These are phyloP conservation scores for Dasyprocta punctata DNA, from an alignment of 2,113 vertebrate genomes.

Conservation along the genomic window DNA sequence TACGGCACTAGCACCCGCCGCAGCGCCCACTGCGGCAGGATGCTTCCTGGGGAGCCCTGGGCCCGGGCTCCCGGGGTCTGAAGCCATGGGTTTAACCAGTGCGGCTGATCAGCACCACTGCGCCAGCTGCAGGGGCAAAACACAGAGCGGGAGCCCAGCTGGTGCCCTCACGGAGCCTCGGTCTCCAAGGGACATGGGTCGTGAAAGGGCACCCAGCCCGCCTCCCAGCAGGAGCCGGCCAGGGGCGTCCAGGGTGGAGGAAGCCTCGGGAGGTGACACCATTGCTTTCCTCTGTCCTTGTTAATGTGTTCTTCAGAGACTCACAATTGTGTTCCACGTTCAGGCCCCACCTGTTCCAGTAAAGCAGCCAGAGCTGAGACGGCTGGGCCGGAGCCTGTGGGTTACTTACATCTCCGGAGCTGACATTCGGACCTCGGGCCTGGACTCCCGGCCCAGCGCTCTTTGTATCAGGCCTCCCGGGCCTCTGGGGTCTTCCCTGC, in stretches of 20 bases:
- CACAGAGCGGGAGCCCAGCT: not conserved
- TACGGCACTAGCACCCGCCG: not conserved
- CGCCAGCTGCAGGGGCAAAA: not conserved
- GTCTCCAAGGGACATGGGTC: not conserved
- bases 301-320: not conserved
- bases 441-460: not conserved
- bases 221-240: not conserved
- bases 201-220: not conserved
- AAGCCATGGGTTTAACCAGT: not conserved
- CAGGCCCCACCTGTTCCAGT: not conserved
- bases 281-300: not conserved
- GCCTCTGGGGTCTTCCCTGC: not conserved
- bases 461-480: not conserved
- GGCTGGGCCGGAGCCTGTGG: not conserved
- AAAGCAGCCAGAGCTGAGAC: not conserved
- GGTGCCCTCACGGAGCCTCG: not conserved
- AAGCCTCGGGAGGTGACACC: not conserved
- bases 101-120: not conserved
- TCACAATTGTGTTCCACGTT: not conserved
- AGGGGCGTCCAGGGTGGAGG: not conserved
- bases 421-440: not conserved
- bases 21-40: no score
- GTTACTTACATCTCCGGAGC: not conserved
- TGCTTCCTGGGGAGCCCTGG: not conserved
- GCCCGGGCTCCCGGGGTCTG: not conserved